Base-by-base conservation (phyloP, 2,113 vertebrate species). In the Anoura caudifer region DNA sequence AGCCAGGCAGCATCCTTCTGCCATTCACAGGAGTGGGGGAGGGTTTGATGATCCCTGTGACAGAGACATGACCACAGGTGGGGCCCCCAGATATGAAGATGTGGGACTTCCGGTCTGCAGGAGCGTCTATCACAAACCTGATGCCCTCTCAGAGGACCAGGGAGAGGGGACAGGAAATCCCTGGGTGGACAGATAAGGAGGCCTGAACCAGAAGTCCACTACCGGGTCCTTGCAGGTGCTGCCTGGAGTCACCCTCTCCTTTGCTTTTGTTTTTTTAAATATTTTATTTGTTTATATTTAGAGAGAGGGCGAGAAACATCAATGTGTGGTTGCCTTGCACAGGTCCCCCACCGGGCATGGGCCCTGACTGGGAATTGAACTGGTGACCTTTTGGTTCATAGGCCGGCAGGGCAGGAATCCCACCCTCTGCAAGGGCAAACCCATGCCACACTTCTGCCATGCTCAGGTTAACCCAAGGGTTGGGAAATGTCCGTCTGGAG, bases 401-500 rank as follows among this genome's bases (percentile, higher is more conserved):
- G 61, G 13, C 61, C 28, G 1, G 12, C 61, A 31, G 61, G 28
- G 28, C 61, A 63, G 28, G 61, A 31, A 13, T 63, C n/a, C 17
- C 12, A 56, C 43, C 26, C 9, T 70, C 84, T 24, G 17, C 54
- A n/a, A 11, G 9, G 36, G 28, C 50, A 72, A 43, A 13, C 43
- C n/a, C 3, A 8, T 12, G 7, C 28, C 36, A 41, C 45, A 19
- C 67, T 45, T 33, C 45, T 0, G 2, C 0, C 0, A 13, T 13
- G 5, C 16, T 91, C 20, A 24, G n/a, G 22, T 15, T 43, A n/a
- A 13, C 5, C 0, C n/a, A 2, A n/a, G 9, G 45, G n/a, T 47
- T 81, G 54, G 33, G 47, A 47, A 87, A 65, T n/a, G 43, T 59
- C 85, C 15, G 0, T 31, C 54, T 5, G 26, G 52, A 91, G 43